These are phyloP conservation scores for Eptatretus burgeri DNA, from an alignment of 2,113 vertebrate genomes.

Conservation along the genomic window DNA sequence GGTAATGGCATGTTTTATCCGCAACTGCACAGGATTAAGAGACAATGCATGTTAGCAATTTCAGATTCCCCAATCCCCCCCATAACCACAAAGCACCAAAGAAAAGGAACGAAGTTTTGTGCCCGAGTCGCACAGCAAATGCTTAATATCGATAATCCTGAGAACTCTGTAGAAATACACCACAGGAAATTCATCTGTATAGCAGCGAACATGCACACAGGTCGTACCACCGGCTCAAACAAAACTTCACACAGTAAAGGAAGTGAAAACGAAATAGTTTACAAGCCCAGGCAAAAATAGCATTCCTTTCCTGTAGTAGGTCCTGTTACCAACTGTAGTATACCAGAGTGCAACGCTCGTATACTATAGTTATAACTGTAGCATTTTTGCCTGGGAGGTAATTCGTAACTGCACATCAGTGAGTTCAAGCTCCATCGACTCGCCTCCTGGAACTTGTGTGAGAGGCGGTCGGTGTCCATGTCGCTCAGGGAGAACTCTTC, in stretches of 20 bases:
- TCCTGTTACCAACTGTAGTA: too few relatives aligned
- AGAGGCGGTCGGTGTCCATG: slow-evolving; percentile 60
- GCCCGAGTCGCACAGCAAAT: slow-evolving; percentile 13
- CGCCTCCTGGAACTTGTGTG: slow-evolving; percentile 95
- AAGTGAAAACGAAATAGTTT: neutral
- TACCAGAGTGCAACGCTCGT: too few relatives aligned
- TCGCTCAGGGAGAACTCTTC: slow-evolving; percentile 69
- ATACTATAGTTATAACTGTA: too few relatives aligned
- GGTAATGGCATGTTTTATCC: slow-evolving; percentile 95
- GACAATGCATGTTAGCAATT: too few relatives aligned
- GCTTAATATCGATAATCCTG: slow-evolving; percentile 13
- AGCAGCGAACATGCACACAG: neutral
- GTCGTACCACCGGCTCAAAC: neutral
- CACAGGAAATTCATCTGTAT: neutral
- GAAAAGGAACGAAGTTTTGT: slow-evolving; percentile 12
- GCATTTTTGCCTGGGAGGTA: too few relatives aligned
- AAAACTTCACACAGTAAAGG: neutral
- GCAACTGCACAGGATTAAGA: slow-evolving; percentile 27
- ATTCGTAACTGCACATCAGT: neutral
- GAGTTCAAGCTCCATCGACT: slow-evolving; percentile 7
- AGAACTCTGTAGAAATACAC: slow-evolving; percentile 18
- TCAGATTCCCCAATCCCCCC: slow-evolving; percentile 10
- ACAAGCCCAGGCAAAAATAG: too few relatives aligned
- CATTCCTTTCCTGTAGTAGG: too few relatives aligned
- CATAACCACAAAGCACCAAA: slow-evolving; percentile 14